A percentile compares a stretch with the other conserved stretches of the same genome.
Evolutionary conservation across 1,140 invertebrate genomes (phyloP).

Genomic region (Eumeta japonica): DNA sequence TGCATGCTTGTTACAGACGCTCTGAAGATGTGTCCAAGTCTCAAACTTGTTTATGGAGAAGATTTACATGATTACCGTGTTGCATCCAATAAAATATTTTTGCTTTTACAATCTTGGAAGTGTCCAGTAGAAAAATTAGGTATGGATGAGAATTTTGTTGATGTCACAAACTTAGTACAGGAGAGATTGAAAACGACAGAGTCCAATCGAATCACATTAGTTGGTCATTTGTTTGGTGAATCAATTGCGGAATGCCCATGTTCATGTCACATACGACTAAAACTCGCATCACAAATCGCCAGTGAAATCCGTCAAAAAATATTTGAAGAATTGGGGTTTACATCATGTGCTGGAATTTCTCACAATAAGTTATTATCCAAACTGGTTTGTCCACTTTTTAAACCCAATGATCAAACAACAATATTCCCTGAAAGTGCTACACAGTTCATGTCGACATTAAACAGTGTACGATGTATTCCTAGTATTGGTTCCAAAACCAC

Average conservation of each 20-base stretch:
- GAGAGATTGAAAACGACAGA: constrained; percentile 45
- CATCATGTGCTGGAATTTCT: constrained; percentile 77
- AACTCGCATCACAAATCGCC: constrained; percentile 67
- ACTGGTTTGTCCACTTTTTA: constrained; percentile 69
- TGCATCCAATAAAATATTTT: constrained; percentile 68
- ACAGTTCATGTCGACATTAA: constrained; percentile 64
- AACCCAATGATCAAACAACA: constrained; percentile 79
- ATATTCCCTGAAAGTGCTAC: constrained; percentile 67
- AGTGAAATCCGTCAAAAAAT: constrained; percentile 69
- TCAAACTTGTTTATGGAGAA: constrained; percentile 72
- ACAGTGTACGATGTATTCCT: constrained; percentile 64
- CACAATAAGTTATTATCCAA: constrained; percentile 84
- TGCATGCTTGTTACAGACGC: constrained; percentile 73
- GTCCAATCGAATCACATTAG: constrained; percentile 26
- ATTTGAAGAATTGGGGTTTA: constrained; percentile 66
- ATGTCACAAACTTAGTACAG: constrained; percentile 69
- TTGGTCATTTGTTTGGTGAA: constrained; percentile 60
- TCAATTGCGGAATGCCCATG: constrained; percentile 64
- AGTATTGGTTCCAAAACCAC: constrained; percentile 71
- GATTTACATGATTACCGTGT: constrained; percentile 73
- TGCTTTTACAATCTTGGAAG: constrained; percentile 66
- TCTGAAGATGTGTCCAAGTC: constrained; percentile 64
- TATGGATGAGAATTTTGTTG: constrained; percentile 79
- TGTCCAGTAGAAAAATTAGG: constrained; percentile 72
- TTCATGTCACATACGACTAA: constrained; percentile 67